A percentile compares a stretch with the other conserved stretches of the same genome.
These are phyloP conservation scores for Thalpophila matura DNA, from an alignment of 2,888 invertebrate species.

Conservation along the genomic window DNA sequence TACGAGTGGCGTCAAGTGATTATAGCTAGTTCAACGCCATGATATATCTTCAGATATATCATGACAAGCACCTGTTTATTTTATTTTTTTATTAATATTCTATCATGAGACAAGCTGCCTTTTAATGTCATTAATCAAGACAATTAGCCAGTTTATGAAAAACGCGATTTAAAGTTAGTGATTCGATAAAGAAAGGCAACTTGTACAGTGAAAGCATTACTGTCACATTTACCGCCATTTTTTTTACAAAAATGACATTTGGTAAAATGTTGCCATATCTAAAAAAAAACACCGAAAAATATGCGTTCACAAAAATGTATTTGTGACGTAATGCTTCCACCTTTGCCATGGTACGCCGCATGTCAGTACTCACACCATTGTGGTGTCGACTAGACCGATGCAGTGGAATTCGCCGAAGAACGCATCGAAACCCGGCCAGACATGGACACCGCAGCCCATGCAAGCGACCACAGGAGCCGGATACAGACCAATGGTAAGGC, in stretches of 20 bases:
- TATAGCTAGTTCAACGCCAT: constrained; percentile 64
- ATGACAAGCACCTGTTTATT: constrained; percentile 53
- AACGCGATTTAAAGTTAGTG: not conserved
- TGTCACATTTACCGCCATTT: constrained; percentile 4
- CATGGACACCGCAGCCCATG: constrained; percentile 97
- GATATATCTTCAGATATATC: constrained; percentile 45
- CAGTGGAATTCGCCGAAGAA: constrained; percentile 98
- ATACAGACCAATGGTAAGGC: constrained; percentile 96
- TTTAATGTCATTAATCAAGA: no score
- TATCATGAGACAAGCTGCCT: constrained; percentile 46
- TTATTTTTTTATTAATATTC: constrained; percentile 42
- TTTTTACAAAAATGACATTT: not conserved
- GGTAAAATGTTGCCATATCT: constrained; percentile 1
- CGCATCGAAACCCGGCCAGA: constrained; percentile 94
- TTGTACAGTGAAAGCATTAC: constrained; percentile 56
- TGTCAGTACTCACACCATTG: constrained; percentile 68
- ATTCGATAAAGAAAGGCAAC: constrained; percentile 36
- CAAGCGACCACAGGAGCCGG: constrained; percentile 96
- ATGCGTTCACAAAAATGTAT: constrained; percentile 7
- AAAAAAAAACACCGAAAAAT: not conserved
- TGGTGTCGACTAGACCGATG: constrained; percentile 92
- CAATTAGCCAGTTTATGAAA: not conserved
- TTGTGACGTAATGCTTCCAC: constrained; percentile 55
- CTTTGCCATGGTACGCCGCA: constrained; percentile 56
- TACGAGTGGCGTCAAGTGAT: constrained; percentile 71